These are phyloP conservation scores for Stichodactyla helianthus DNA, from an alignment of 64 coral and sea anemone genomes.

Conservation along the genomic window DNA sequence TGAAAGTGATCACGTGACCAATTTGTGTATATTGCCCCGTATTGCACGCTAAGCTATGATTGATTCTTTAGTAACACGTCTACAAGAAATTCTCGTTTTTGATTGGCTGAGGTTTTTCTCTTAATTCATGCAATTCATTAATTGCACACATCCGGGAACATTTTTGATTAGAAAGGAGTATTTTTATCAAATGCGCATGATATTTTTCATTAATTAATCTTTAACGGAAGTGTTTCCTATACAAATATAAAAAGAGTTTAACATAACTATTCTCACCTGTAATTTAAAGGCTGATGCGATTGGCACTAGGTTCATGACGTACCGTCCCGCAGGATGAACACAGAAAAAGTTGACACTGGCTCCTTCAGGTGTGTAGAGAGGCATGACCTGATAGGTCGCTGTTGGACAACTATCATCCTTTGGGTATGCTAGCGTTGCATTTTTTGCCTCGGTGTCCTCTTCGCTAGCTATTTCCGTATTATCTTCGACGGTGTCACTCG, in stretches of 20 bases:
- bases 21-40: no score
- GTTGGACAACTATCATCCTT: conserved; percentile 43
- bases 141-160: no score
- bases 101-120: no score
- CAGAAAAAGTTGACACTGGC: conserved; percentile 69
- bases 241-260: background rate
- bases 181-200: background rate
- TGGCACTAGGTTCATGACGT: conserved; percentile 69
- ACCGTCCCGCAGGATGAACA: conserved; percentile 63
- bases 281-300: conserved; percentile 50
- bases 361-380: conserved; percentile 47
- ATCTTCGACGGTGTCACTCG: background rate
- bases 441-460: background rate
- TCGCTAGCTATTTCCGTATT: background rate
- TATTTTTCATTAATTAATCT: no score
- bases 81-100: no score
- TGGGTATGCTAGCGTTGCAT: conserved; percentile 16
- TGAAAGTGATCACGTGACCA: no score
- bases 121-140: no score
- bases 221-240: no score
- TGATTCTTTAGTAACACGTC: no score
- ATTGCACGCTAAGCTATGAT: no score
- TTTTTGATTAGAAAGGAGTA: background rate
- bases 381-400: conserved; percentile 60
- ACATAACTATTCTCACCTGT: conserved; percentile 29